Evolutionary conservation across 2,888 invertebrate genomes (phyloP).

Genomic region (Steinernema scapterisci): DNA sequence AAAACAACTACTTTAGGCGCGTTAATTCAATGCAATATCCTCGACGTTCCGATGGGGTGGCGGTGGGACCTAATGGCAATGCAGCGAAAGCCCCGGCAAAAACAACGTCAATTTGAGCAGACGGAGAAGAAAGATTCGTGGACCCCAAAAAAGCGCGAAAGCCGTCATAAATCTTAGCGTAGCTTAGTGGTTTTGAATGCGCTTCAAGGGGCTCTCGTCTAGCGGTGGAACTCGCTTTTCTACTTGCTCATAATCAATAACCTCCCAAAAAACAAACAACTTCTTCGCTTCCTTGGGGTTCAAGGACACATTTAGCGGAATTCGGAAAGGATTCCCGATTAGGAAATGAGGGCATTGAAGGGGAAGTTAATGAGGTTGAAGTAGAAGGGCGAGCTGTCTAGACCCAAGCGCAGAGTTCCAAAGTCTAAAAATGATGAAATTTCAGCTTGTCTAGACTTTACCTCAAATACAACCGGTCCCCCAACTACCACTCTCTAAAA

Average conservation of each 20-base stretch:
- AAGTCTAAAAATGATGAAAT: no score
- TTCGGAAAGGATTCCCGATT: no score
- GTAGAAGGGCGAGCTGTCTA: no score
- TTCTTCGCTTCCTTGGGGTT: no score
- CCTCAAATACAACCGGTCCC: no score
- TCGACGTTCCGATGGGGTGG: not conserved
- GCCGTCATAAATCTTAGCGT: conserved; percentile 15
- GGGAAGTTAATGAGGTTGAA: no score
- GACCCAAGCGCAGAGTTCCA: no score
- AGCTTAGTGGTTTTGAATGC: conserved; percentile 16
- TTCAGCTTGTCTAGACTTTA: no score
- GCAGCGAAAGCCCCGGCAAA: not conserved
- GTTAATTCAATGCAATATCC: conserved; percentile 21
- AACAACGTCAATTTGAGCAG: conserved; percentile 13
- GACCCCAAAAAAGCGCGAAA: not conserved
- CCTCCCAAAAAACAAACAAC: not conserved
- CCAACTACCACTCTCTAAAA: no score
- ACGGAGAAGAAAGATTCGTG: not conserved
- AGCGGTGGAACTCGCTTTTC: not conserved
- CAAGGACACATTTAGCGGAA: no score
- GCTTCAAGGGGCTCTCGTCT: not conserved
- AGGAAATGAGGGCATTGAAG: no score
- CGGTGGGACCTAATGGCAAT: not conserved
- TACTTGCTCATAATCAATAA: not conserved
- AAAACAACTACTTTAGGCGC: conserved; percentile 10